Evolutionary conservation across 1,140 invertebrate species (phyloP), one percentile per base, ranked within the genome.

Genomic region (Pollicipes pollicipes): DNA sequence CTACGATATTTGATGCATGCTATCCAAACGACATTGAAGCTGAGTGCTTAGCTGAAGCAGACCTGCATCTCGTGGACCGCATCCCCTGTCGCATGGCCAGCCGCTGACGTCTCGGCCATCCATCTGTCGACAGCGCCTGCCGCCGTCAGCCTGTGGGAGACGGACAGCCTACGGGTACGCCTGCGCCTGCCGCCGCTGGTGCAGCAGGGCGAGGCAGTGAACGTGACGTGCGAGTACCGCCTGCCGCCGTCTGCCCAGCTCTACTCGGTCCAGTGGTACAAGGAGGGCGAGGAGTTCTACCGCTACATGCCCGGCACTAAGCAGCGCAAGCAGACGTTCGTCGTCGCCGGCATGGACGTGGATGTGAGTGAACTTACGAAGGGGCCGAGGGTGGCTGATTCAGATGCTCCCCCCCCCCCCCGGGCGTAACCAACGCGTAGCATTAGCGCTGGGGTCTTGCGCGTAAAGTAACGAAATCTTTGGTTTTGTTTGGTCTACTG

Each of bases 241-340:
- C 76, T 84, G 1, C 80, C 77, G 68, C 78, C 77, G 26, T 77
- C 79, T 66, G 77, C 73, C 58, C 70, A 77, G 16, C 74, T 86
- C 10, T 86, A 86, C 75, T 85, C 85, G 3, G 83, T 87, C 26
- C 86, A 85, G 76, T 88, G 86, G 86, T 86, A 85, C 79, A 87
- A 86, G 76, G 85, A 86, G 73, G 81, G 81, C 21, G 73, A 78
- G 10, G 84, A 86, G 75, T 86, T 87, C 78, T 87, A 84, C 77
- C 80, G 84, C 74, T 86, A 79, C 76, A 81, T 82, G 77, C 85
- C 85, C 0, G 78, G 78, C 32, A 77, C 75, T 30, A 73, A 73
- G 31, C 78, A 77, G 30, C 73, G 75, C 3, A 73, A 72, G 30
- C 77, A 78, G 64, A 70, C 74, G 66, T 80, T 78, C 69, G 73